phyloP scores from a whole-genome alignment of 92 coral and sea anemone species.

The Epizoanthus ramosus region DNA sequence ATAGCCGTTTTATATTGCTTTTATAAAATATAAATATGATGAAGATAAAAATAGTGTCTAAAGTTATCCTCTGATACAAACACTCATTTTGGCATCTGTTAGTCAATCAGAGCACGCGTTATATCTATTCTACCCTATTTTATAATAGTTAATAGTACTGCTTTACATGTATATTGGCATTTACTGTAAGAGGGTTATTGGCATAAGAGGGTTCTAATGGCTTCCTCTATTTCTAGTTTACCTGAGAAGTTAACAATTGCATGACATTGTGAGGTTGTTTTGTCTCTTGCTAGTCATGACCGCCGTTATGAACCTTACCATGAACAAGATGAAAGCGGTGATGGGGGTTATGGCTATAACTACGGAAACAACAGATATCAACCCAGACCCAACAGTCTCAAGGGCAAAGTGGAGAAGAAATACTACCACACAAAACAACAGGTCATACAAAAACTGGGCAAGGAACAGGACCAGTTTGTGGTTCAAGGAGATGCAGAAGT shows the following conservation, averaged over 20 bases:
- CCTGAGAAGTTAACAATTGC: not conserved
- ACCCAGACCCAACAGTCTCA: conserved; percentile 81
- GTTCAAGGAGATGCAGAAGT: conserved; percentile 99
- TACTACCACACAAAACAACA: conserved; percentile 96
- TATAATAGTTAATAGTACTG: too few relatives aligned
- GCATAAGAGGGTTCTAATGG: too few relatives aligned
- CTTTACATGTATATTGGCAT: too few relatives aligned
- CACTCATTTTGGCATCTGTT: too few relatives aligned
- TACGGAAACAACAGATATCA: conserved; percentile 88
- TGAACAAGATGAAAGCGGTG: conserved; percentile 70
- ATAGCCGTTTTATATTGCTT: too few relatives aligned
- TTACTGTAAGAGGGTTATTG: not conserved
- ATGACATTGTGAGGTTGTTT: not conserved
- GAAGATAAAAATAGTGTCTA: too few relatives aligned
- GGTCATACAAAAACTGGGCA: conserved; percentile 91
- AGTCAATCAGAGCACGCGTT: too few relatives aligned
- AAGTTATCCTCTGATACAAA: too few relatives aligned
- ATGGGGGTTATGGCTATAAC: conserved; percentile 79
- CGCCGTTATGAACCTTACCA: conserved; percentile 79
- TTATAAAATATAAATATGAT: too few relatives aligned
- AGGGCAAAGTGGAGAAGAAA: conserved; percentile 92
- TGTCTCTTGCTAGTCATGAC: conserved; percentile 67
- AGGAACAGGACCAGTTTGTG: conserved; percentile 89
- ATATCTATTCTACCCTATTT: too few relatives aligned
- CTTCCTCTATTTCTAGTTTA: too few relatives aligned